phyloP scores from a whole-genome alignment of 2,797 vertebrate species.

The Acrossocheilus fasciatus region DNA sequence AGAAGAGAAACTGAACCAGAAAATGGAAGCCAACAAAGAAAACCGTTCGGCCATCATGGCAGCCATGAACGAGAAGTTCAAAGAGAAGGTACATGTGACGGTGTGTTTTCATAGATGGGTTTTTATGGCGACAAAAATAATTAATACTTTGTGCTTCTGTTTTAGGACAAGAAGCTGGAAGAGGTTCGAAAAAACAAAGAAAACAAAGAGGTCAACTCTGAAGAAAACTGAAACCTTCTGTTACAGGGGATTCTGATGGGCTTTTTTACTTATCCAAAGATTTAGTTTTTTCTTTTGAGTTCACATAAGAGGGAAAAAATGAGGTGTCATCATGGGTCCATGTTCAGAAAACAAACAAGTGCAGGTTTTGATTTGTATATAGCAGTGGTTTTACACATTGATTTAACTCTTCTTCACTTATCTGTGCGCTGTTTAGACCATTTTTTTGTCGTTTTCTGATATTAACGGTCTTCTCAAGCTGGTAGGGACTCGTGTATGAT shows the following conservation, averaged over 20 bases:
- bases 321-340: constrained; percentile 67
- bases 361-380: constrained; percentile 56
- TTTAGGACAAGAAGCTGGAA: constrained; percentile 93
- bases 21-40: constrained; percentile 96
- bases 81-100: constrained; percentile 84
- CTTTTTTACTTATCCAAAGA: constrained; percentile 78
- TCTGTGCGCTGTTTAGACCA: constrained; percentile 70
- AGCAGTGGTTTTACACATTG: constrained; percentile 67
- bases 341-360: constrained; percentile 56
- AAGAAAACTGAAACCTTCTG: constrained; percentile 72
- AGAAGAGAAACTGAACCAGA: constrained; percentile 92
- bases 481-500: constrained; percentile 59
- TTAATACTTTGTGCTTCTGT: constrained; percentile 78
- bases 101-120: neutral
- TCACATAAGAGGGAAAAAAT: neutral
- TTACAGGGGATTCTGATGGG: constrained; percentile 65
- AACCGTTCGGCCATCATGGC: constrained; percentile 91
- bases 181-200: constrained; percentile 95
- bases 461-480: constrained; percentile 63
- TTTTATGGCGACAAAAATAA: constrained; percentile 84
- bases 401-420: constrained; percentile 51
- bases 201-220: constrained; percentile 83
- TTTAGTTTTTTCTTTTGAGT: constrained; percentile 65
- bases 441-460: constrained; percentile 59
- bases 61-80: constrained; percentile 91